These are phyloP conservation scores for Meandrusa payeni DNA, from an alignment of 2,888 invertebrate species.

Conservation along the genomic window DNA sequence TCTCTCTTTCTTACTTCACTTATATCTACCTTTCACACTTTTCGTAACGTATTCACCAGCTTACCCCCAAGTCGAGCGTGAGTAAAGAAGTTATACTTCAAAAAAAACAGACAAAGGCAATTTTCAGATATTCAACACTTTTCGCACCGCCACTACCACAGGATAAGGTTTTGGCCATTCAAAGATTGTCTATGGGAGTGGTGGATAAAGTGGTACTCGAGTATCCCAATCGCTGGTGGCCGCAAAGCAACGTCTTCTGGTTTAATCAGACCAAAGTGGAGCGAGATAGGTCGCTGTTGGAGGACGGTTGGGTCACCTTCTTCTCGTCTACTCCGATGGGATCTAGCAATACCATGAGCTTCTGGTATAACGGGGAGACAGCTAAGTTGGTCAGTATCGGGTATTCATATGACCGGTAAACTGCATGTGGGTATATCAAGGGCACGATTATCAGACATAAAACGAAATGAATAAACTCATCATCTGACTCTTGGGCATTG, in stretches of 20 bases:
- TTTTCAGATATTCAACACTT: constrained; percentile 53
- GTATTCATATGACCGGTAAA: too few species aligned
- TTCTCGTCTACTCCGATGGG: constrained; percentile 34
- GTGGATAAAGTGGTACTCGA: constrained; percentile 84
- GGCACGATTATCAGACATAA: too few species aligned
- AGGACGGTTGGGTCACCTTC: constrained; percentile 24
- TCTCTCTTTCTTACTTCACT: too few species aligned
- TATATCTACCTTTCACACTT: too few species aligned
- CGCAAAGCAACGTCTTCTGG: constrained; percentile 27
- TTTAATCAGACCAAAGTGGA: constrained; percentile 25
- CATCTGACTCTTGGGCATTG: too few species aligned
- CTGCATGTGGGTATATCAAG: too few species aligned
- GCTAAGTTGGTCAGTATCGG: constrained; percentile 30
- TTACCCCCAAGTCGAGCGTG: too few species aligned
- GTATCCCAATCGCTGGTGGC: constrained; percentile 84
- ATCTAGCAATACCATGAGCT: constrained; percentile 29
- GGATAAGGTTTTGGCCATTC: constrained; percentile 75
- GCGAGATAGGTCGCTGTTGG: constrained; percentile 1
- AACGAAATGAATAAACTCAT: too few species aligned
- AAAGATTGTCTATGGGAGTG: constrained; percentile 82
- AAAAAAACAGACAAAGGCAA: too few species aligned
- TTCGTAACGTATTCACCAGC: too few species aligned
- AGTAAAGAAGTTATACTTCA: too few species aligned
- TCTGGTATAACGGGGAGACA: constrained; percentile 34
- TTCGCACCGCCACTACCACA: constrained; percentile 79